Base-by-base conservation (phyloP, 1,140 invertebrate species). In the Pachypeltis micranthus region DNA sequence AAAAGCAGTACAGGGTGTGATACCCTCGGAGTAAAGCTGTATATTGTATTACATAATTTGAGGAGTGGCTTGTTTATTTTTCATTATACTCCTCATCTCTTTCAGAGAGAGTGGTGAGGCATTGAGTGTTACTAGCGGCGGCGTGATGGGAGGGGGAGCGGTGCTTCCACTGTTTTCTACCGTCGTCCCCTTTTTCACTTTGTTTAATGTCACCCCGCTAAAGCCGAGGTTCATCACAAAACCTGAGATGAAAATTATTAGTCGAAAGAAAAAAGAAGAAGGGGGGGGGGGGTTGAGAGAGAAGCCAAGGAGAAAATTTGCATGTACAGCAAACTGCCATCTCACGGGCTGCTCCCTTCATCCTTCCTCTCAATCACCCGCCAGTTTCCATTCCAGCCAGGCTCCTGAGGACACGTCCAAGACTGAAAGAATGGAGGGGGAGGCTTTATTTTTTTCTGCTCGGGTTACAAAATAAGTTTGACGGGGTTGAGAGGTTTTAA, bases 21-120 rank as follows among this genome's bases (percentile, higher is more conserved):
- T n/a, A n/a, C n/a, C n/a, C n/a, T n/a, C n/a, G n/a, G n/a, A n/a
- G 47, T 51, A 51, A 51, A 51, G 47, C 47, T 51, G 10, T 51
- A 51, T 51, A 51, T 51, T 51, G 47, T 51, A 51, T 51, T 51
- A 51, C 47, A 51, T 51, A 51, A 51, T 51, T 51, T 51, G 47
- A 51, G 47, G 21, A 51, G 47, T 51, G 47, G 47, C 47, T 21
- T 51, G 47, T 51, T 51, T 51, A 51, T 51, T 51, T 51, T 51
- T 51, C 47, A 51, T 51, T 51, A 51, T 51, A 16, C 47, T 21
- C 47, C 23, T 51, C 47, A 51, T 51, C 47, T 21, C 47, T 51
- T 51, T 21, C 23, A 51, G 7, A n/a, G 34, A 39, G n/a, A n/a
- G n/a, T n/a, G n/a, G 7, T 39, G 34, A 7, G 34, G 34, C 34